Conservation (phyloP, 2,888 invertebrate species). For the Cinara cedri region DNA sequence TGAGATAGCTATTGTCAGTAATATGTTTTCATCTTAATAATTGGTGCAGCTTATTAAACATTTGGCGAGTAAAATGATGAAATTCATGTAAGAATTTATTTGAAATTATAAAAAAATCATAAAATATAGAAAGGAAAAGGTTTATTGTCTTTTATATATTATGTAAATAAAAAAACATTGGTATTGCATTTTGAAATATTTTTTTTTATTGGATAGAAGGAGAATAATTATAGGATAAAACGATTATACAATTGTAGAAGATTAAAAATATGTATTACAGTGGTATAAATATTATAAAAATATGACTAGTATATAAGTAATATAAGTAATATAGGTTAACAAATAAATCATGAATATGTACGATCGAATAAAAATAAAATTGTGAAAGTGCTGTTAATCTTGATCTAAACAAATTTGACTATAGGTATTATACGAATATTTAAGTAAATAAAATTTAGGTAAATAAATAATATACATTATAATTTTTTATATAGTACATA, state of each 20-base stretch:
- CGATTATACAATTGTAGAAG: conserved; percentile 1
- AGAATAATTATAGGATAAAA: conserved; percentile 31
- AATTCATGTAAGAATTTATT: too few relatives aligned
- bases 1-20: too few relatives aligned
- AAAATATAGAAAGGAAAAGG: too few relatives aligned
- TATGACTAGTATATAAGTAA: conserved; percentile 16
- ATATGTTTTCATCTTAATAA: too few relatives aligned
- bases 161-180: conserved; percentile 4
- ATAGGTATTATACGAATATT: neutral
- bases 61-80: too few relatives aligned
- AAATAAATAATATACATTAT: neutral
- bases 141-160: too few relatives aligned
- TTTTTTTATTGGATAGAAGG: conserved; percentile 24
- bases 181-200: neutral
- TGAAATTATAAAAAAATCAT: too few relatives aligned
- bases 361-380: conserved; percentile 2
- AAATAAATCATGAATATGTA: conserved; percentile 16
- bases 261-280: neutral
- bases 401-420: conserved; percentile 9
- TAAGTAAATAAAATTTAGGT: neutral
- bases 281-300: conserved; percentile 51
- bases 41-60: too few relatives aligned
- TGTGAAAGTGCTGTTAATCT: conserved; percentile 30
- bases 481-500: neutral
- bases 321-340: neutral